A percentile compares a stretch with the other conserved stretches of the same genome.
These are phyloP conservation scores for Chymomyza amoena DNA, from an alignment of 2,888 invertebrate species.

Conservation along the genomic window DNA sequence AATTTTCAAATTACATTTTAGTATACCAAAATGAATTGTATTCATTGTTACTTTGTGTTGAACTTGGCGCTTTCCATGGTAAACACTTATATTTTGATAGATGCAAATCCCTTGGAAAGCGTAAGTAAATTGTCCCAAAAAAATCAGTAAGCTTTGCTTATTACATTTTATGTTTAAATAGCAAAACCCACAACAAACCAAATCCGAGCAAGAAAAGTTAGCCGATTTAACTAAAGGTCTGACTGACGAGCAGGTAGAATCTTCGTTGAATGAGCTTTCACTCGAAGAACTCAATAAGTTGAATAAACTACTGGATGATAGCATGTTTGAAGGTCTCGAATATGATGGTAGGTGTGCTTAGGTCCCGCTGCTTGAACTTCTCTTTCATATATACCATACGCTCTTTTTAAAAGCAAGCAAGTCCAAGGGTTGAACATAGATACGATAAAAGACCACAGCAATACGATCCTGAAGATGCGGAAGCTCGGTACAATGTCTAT, in stretches of 20 bases:
- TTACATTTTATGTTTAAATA: not conserved
- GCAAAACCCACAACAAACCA: not conserved
- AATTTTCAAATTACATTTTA: not conserved
- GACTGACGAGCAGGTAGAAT: slow-evolving; percentile 69
- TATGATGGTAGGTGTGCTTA: slow-evolving; percentile 28
- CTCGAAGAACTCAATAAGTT: slow-evolving; percentile 66
- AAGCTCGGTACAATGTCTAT: not conserved
- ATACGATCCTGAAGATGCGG: slow-evolving; percentile 4
- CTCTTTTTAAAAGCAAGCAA: slow-evolving; percentile 45
- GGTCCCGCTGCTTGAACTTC: not conserved
- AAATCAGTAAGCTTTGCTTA: not conserved
- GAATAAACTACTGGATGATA: slow-evolving; percentile 61
- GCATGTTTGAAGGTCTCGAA: slow-evolving; percentile 20
- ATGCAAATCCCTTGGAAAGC: slow-evolving; percentile 42
- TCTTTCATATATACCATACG: slow-evolving; percentile 6
- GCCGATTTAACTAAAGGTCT: slow-evolving; percentile 60
- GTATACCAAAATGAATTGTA: not conserved
- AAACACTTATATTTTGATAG: not conserved
- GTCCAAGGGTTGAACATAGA: slow-evolving; percentile 33
- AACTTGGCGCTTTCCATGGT: not conserved
- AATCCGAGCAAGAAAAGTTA: slow-evolving; percentile 34
- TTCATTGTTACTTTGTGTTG: not conserved
- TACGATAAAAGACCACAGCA: slow-evolving; percentile 26
- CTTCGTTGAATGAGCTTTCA: slow-evolving; percentile 66
- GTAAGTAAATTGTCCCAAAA: not conserved